Evolutionary conservation across 2,113 vertebrate species (phyloP).

Genomic region (Platysternon megacephalum): DNA sequence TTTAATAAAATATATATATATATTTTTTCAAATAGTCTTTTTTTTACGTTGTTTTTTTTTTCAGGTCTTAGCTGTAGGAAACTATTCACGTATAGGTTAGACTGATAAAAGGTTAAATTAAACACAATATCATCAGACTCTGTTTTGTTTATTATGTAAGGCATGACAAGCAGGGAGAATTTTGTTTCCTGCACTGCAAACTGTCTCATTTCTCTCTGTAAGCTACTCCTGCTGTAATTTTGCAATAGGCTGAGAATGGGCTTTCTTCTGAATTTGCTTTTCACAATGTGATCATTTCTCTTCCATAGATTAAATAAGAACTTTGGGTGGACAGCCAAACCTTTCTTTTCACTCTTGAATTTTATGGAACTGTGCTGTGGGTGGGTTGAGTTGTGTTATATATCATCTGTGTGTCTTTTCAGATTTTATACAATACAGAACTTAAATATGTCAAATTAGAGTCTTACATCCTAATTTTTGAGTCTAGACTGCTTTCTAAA

Average conservation of each 20-base stretch:
- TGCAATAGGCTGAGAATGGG: background rate
- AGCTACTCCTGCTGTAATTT: background rate
- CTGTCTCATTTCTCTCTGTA: background rate
- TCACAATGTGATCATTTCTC: background rate
- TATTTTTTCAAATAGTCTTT: background rate
- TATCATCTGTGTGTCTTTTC: constrained; percentile 55
- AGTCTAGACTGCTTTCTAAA: background rate
- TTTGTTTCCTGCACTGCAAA: background rate
- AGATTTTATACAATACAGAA: constrained; percentile 64
- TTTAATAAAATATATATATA: background rate
- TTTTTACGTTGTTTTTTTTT: background rate
- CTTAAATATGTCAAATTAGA: constrained; percentile 49
- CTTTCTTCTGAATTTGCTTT: background rate
- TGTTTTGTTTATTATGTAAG: constrained; percentile 18
- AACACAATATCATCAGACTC: background rate
- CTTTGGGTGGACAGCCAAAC: constrained; percentile 25
- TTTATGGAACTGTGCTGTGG: constrained; percentile 56
- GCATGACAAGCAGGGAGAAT: constrained; percentile 14
- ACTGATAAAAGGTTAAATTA: constrained; percentile 29
- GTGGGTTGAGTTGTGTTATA: constrained; percentile 51
- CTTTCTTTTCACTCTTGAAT: constrained; percentile 30
- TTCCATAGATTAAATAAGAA: constrained; percentile 46
- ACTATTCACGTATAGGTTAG: background rate
- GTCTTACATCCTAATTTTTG: constrained; percentile 4
- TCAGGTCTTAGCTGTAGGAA: background rate